A percentile compares a stretch with the other conserved stretches of the same genome.
phyloP scores from a whole-genome alignment of 2,888 invertebrate species.

The Aporophyla nigra region DNA sequence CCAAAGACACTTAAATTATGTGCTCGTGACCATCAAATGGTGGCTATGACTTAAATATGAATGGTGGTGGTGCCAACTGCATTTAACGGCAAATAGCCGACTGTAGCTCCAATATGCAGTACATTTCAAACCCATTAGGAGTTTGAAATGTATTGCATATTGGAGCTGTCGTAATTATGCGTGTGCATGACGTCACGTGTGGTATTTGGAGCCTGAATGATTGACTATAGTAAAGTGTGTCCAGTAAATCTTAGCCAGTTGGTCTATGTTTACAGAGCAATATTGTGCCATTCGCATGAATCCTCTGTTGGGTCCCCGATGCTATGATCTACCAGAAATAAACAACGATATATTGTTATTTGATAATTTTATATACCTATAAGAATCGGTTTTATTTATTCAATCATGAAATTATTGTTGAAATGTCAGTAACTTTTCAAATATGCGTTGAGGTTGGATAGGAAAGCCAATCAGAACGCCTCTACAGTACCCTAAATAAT shows the following conservation, averaged over 20 bases:
- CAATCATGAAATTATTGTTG: background rate
- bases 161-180: background rate
- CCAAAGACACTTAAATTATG: constrained; percentile 28
- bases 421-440: background rate
- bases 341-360: background rate
- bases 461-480: background rate
- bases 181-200: background rate
- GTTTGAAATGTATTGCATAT: constrained; percentile 29
- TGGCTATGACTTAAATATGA: constrained; percentile 5
- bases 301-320: background rate
- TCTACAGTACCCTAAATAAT: background rate
- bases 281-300: background rate
- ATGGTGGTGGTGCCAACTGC: constrained; percentile 21
- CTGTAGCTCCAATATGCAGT: too few relatives aligned
- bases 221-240: background rate
- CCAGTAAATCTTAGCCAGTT: background rate
- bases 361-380: background rate
- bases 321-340: background rate
- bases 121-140: background rate
- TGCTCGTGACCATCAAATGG: constrained; percentile 12
- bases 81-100: constrained; percentile 9
- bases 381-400: background rate
- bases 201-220: background rate
- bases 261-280: too few relatives aligned
- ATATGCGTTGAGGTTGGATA: background rate